Base-by-base conservation (phyloP, 1,140 invertebrate genomes). In the Brachionus plicatilis region DNA sequence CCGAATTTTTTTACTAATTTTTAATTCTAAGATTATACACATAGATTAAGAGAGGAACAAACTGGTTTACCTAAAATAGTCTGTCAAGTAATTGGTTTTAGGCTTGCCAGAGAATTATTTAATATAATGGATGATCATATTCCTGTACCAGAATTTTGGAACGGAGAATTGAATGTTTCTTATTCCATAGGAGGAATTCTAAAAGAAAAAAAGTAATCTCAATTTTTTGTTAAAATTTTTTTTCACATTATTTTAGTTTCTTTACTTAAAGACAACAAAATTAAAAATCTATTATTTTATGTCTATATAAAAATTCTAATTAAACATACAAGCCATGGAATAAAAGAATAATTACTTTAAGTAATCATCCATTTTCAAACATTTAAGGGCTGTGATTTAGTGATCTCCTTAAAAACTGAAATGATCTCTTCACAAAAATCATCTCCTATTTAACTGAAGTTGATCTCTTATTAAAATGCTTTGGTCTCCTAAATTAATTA, bases 101-200 rank as follows among this genome's bases (percentile, higher is more conserved):
- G 79, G 7, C 33, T 82, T n/a, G 79, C 79, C n/a, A 33, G 53
- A 20, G 79, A 82, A 20, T 14, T 82, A 11, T 82, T 82, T 29
- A 24, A 60, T 24, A 5, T 65, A 5, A 43, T 82, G 29, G 47
- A 56, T 41, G 37, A 76, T 50, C 27, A 68, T 5, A 65, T 47
- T 41, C 7, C 87, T 56, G 89, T 88, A 4, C 88, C 89, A 5
- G 79, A 86, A 27, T 86, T 87, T 11, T 92, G 91, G 91, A 86
- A 87, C 80, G 90, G 91, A 17, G 87, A 86, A 9, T 85, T 82
- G 8, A 89, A 90, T 85, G 86, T 91, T 4, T 88, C 88, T 3
- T 91, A 91, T 86, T 88, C 86, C 70, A 83, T 90, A 47, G 91
- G 91, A 43, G 90, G 91, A 20, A 88, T 88, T 8, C 88, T 91